Base-by-base conservation (phyloP, 2,888 invertebrate species). In the Brenthis ino region DNA sequence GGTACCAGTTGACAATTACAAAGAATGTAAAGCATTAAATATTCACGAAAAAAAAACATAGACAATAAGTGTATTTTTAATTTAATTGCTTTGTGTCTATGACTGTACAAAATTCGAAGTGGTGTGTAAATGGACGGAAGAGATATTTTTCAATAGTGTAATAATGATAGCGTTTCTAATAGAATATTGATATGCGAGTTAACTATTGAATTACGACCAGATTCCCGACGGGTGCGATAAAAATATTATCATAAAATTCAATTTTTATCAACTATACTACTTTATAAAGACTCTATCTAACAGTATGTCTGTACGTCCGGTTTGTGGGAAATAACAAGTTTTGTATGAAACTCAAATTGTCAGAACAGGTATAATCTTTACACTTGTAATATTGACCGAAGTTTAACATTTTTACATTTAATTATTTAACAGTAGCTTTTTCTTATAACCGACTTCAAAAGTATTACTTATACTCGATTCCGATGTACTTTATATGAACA, bases 51-150 rank as follows among this genome's bases (percentile, higher is more conserved):
- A 43, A 37, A 37, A 37, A 8, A 8, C 8, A 8, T 37, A 37
- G 1, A 37, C 6, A 37, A 28, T 5, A 37, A 37, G 33, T 6
- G 5, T 5, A 8, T 37, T 33, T 48, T 60, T 24, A 13, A 33
- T n/a, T n/a, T 33, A n/a, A 48, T 24, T 20, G 0, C 20, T 24
- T 63, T 68, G 6, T 28, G 57, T n/a, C 14, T n/a, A 28, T 28
- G 48, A 60, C 12, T 60, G 56, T 65, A 60, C 65, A 16, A 14
- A 53, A 51, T n/a, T 57, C 28, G 14, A 53, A 53, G 50, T 20
- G 33, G 37, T 60, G 50, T 64, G 64, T 64, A 61, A 68, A 58
- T 60, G 65, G 64, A 60, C 68, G 68, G 68, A 65, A 68, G 68
- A 65, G 55, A 68, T 68, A 50, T 65, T 65, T 68, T 68, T 65